Percentiles rank a stretch among this genome's conserved stretches.
These are phyloP conservation scores for Xenopus borealis DNA, from an alignment of 2,113 vertebrate species.

Conservation along the genomic window DNA sequence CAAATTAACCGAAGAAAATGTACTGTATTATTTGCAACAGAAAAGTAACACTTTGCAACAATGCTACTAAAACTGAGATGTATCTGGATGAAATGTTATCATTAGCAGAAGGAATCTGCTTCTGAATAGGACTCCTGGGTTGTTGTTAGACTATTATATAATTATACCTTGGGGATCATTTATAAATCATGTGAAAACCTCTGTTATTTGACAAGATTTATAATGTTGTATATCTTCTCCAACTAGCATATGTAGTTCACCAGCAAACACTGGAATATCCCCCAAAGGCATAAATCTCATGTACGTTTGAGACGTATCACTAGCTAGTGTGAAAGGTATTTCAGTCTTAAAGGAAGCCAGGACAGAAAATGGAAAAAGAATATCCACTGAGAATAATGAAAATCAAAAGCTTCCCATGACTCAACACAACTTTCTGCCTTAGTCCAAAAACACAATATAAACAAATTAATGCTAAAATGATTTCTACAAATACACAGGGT, in stretches of 20 bases:
- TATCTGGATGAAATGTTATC: constrained; percentile 13
- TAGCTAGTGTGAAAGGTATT: constrained; percentile 23
- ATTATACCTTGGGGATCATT: constrained; percentile 25
- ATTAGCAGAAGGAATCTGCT: not conserved
- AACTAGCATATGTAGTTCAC: constrained; percentile 25
- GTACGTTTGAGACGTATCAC: constrained; percentile 12
- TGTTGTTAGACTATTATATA: constrained; percentile 6
- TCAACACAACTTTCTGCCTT: not conserved
- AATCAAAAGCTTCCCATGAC: constrained; percentile 21
- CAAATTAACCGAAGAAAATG: not conserved
- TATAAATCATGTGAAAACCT: constrained; percentile 23
- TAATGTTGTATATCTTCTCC: constrained; percentile 8
- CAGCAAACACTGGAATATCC: constrained; percentile 27
- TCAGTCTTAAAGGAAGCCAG: not conserved
- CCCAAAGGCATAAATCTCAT: constrained; percentile 7
- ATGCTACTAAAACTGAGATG: constrained; percentile 7
- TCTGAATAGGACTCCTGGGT: constrained; percentile 13
- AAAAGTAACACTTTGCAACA: not conserved
- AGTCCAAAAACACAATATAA: not conserved
- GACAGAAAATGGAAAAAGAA: not conserved
- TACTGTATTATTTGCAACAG: not conserved
- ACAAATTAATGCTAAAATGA: no score
- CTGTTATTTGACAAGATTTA: constrained; percentile 29
- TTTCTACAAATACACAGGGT: no score
- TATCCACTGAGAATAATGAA: constrained; percentile 30